phyloP scores from a whole-genome alignment of 2,797 vertebrate species.

The Octomys mimax region DNA sequence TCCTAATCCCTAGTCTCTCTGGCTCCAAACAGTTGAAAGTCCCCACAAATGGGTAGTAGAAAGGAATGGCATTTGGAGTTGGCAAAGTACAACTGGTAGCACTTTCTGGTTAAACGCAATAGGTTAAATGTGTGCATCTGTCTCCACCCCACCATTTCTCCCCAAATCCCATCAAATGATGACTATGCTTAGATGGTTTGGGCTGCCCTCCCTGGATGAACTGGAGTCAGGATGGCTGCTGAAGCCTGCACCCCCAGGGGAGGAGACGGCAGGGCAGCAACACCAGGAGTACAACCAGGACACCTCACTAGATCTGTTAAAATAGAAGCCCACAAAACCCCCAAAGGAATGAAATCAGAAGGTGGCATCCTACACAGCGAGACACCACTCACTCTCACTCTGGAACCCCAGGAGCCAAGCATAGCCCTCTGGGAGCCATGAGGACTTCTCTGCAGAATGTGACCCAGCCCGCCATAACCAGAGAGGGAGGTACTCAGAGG shows the following conservation, averaged over 20 bases:
- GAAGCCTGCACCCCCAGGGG: background rate
- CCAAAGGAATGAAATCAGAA: background rate
- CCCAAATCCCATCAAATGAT: background rate
- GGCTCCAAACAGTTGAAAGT: background rate
- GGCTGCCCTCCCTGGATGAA: background rate
- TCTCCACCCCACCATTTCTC: background rate
- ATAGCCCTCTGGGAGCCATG: background rate
- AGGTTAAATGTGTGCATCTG: background rate
- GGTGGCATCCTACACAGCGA: background rate
- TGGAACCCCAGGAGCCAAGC: background rate
- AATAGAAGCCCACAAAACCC: background rate
- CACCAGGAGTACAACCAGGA: background rate
- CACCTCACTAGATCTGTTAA: background rate
- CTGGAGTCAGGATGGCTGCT: background rate
- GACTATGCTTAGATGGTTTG: background rate
- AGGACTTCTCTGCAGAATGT: background rate
- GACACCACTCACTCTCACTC: background rate
- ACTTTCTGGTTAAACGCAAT: constrained; percentile 14
- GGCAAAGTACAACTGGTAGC: background rate
- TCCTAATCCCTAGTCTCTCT: background rate
- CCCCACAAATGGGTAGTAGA: background rate
- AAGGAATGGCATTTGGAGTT: background rate
- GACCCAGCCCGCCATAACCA: background rate
- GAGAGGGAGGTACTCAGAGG: background rate
- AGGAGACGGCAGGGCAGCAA: background rate